Percentiles rank a stretch among this genome's conserved stretches.
These are phyloP conservation scores for Morinoia aosen DNA, from an alignment of 2,888 invertebrate species.

Conservation along the genomic window DNA sequence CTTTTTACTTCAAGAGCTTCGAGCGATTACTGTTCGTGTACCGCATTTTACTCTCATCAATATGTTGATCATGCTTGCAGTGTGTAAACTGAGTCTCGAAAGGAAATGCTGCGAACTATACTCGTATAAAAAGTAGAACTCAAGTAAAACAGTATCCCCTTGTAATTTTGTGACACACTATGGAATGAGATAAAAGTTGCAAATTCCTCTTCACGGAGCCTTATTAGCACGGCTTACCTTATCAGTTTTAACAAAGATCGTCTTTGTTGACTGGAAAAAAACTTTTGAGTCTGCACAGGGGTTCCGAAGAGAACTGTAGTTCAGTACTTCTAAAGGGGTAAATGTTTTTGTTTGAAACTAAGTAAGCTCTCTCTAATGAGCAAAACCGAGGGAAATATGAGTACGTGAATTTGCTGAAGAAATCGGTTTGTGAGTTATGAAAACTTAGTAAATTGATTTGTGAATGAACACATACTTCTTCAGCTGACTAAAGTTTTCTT, in stretches of 20 bases:
- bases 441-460: neutral
- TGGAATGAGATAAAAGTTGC: too few species aligned
- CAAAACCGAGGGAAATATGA: neutral
- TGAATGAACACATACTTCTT: neutral
- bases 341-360: neutral
- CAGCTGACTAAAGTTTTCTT: neutral
- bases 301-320: neutral
- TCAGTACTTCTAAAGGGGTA: neutral
- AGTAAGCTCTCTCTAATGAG: neutral
- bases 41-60: too few species aligned
- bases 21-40: neutral
- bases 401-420: neutral
- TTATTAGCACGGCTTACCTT: neutral
- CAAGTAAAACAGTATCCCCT: too few species aligned
- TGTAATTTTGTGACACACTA: too few species aligned
- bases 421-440: neutral
- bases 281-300: neutral
- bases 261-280: neutral
- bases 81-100: too few species aligned
- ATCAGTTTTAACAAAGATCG: neutral
- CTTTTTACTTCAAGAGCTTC: neutral
- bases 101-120: too few species aligned
- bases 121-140: too few species aligned
- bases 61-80: too few species aligned
- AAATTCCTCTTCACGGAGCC: too few species aligned